phyloP scores from a whole-genome alignment of 2,113 vertebrate genomes.

The Gobius niger region DNA sequence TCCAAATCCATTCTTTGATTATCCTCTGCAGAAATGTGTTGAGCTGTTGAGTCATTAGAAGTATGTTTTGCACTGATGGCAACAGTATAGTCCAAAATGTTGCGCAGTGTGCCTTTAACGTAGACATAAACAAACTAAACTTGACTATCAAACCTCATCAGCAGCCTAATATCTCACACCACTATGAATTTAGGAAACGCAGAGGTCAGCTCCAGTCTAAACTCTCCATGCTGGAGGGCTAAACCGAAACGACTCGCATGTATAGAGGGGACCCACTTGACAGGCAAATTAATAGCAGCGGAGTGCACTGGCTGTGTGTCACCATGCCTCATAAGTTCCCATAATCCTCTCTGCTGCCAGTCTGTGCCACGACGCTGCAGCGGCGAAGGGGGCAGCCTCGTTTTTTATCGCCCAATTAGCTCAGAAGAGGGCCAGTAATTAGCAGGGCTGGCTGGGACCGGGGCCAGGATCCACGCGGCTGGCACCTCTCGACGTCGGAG shows the following conservation, averaged over 20 bases:
- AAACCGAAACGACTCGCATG: constrained; percentile 34
- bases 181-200: too few species aligned
- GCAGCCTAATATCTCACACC: too few species aligned
- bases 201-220: constrained; percentile 14
- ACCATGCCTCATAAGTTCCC: constrained; percentile 63
- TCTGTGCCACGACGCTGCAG: constrained; percentile 62
- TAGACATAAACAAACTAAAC: too few species aligned
- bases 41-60: too few species aligned
- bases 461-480: constrained; percentile 64
- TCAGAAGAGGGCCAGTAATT: constrained; percentile 70
- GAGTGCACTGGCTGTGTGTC: constrained; percentile 55
- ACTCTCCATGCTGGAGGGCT: constrained; percentile 23
- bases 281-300: constrained; percentile 55
- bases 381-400: constrained; percentile 72
- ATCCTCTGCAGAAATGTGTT: too few species aligned
- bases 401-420: constrained; percentile 76
- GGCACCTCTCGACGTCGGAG: constrained; percentile 43
- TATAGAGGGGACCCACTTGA: constrained; percentile 31
- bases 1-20: too few species aligned
- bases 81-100: too few species aligned
- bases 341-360: constrained; percentile 63
- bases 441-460: constrained; percentile 68
- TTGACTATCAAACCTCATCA: too few species aligned
- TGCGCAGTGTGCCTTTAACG: too few species aligned
- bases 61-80: too few species aligned